Base-by-base conservation (phyloP, 2,888 invertebrate genomes). In the Pachycephus smyrnensis region DNA sequence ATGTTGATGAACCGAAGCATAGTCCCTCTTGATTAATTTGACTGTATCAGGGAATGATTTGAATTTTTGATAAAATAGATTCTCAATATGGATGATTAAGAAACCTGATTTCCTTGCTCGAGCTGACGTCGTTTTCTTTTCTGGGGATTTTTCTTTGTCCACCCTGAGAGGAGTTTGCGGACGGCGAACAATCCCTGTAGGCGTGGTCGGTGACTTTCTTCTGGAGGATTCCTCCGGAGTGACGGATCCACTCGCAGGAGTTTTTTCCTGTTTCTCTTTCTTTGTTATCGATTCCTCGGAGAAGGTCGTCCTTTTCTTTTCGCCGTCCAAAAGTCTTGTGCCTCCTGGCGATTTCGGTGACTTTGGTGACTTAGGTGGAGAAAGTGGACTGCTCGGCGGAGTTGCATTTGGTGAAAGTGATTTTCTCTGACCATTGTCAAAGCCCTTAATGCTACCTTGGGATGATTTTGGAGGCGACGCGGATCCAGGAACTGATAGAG, bases 381-480 rank as follows among this genome's bases (percentile, higher is more conserved):
- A 30, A 12, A 32, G 40, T 31, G 32, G 31, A 68, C 68, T 79
- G 12, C 73, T 68, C 68, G 69, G 73, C 32, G 78, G 74, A 12
- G 75, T 68, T 6, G 79, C 76, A 35, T 73, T 69, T 9, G 81
- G 80, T 1, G 85, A 87, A 33, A 90, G 79, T 0, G 90, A 89
- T 77, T 88, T 87, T 37, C 82, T 82, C 31, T 86, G 83, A 0
- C 90, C 90, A 77, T 91, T 87, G 76, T 91, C 91, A 78, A 87
- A 90, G 1, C 91, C 90, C 75, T 87, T 86, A 3, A 90, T 86
- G 35, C 84, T 82, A 1, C 83, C 84, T 0, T 33, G 55, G 35
- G 32, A 55, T 32, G 75, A 77, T 75, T 75, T 75, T 9, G 71
- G 4, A 23, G 77, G 77, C 15, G 77, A 77, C 31, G 71, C 32